phyloP scores from a whole-genome alignment of 2,797 vertebrate genomes.

The Takifugu ocellatus region DNA sequence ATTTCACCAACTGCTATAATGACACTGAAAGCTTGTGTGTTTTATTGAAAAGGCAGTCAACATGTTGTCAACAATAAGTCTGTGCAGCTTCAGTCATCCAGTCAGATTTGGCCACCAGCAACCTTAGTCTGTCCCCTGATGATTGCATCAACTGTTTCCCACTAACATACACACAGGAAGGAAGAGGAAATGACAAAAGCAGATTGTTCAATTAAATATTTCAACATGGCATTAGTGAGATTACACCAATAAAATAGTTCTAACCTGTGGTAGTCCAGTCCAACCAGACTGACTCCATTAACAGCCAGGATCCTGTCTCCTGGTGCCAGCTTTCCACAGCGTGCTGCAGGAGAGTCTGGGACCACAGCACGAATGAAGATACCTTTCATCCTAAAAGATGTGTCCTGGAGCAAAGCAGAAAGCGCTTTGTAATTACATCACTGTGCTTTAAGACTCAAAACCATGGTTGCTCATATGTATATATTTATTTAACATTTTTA shows the following conservation, averaged over 20 bases:
- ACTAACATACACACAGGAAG: conserved; percentile 44
- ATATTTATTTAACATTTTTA: too few species aligned
- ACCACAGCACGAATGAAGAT: conserved; percentile 75
- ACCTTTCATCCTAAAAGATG: conserved; percentile 59
- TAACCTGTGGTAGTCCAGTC: conserved; percentile 71
- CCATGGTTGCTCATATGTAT: too few species aligned
- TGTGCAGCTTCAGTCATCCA: conserved; percentile 40
- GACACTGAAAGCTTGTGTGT: conserved; percentile 9
- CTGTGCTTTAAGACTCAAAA: too few species aligned
- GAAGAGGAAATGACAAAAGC: background rate
- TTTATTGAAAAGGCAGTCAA: background rate
- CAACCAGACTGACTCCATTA: conserved; percentile 75
- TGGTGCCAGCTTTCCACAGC: conserved; percentile 56
- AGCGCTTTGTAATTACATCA: background rate
- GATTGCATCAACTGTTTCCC: conserved; percentile 75
- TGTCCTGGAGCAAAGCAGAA: conserved; percentile 54
- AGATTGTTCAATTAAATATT: background rate
- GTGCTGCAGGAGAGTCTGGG: conserved; percentile 75
- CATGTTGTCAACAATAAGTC: conserved; percentile 46
- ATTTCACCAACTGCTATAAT: background rate
- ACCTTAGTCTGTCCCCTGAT: conserved; percentile 67
- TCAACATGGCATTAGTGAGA: background rate
- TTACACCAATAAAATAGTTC: background rate
- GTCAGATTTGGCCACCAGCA: conserved; percentile 69
- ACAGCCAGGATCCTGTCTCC: conserved; percentile 80